Base-by-base conservation (phyloP, 2,113 vertebrate species). In the Lagopus leucura region DNA sequence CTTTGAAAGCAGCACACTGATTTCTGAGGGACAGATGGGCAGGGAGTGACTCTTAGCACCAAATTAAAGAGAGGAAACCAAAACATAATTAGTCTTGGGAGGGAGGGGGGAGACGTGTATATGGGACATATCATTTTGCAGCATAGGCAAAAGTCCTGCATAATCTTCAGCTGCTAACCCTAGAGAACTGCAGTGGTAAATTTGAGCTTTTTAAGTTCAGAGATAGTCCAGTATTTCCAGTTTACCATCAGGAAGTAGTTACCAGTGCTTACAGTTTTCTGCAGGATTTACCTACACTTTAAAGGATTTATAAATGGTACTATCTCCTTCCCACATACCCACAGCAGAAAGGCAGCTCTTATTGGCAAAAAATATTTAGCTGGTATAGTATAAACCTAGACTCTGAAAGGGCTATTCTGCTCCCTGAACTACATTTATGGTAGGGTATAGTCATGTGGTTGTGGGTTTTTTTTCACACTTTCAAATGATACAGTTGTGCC, bases 361-460 rank as follows among this genome's bases (percentile, higher is more conserved):
- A 83, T 10, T 88, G 57, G 47, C 69, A 94, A 88, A 90, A 90
- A 52, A 34, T 34, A 38, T 88, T 88, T 70, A 77, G 65, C 42
- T 74, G 47, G 38, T 34, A 11, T 24, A 70, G 50, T 57, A 17
- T 71, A 88, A 93, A 42, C 14, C 8, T 45, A 43, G 47, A 13
- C 47, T 77, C 76, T 94, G 82, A 93, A 95, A 11, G 47, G 65
- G 14, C 79, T 88, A 18, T 95, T 94, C 91, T 91, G 60, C 88
- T 90, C 55, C 72, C 83, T 90, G 88, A 83, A 88, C 88, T 91
- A 83, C 45, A 60, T 95, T 93, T 94, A 9, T 28, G 60, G 69
- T 50, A 67, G 75, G 28, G 32, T 78, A 60, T 81, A 92, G 50
- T 92, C 88, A 83, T 88, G 92, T 93, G 90, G 88, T 60, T 55